phyloP scores from a whole-genome alignment of 2,888 invertebrate genomes.

The Agrotis exclamationis region DNA sequence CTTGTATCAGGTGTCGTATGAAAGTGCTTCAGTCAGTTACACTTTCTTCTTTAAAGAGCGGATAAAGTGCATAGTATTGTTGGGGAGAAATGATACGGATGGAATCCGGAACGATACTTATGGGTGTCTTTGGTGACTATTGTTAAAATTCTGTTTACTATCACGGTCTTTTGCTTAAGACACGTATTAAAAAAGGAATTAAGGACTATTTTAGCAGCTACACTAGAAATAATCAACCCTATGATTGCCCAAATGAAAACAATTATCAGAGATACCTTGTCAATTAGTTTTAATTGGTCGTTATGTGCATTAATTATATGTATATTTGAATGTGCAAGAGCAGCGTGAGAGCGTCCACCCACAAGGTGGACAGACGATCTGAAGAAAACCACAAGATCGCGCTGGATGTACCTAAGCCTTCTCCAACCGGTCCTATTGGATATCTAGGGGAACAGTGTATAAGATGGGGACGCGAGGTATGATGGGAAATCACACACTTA shows the following conservation, averaged over 20 bases:
- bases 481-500: no score
- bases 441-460: no score
- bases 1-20: slow-evolving; percentile 51
- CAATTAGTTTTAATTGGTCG: no score
- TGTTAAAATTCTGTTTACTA: not conserved
- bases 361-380: no score
- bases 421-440: no score
- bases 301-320: no score
- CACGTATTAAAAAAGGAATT: not conserved
- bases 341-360: no score
- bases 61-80: slow-evolving; percentile 27
- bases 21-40: slow-evolving; percentile 56
- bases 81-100: slow-evolving; percentile 23
- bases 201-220: not conserved
- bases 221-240: no score
- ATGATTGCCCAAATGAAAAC: not conserved
- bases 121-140: not conserved
- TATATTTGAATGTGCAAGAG: no score
- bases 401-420: no score
- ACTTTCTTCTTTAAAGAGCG: slow-evolving; percentile 52
- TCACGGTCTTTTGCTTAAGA: not conserved
- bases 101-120: not conserved
- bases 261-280: not conserved
- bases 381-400: no score
- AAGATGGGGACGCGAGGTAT: no score